A percentile compares a stretch with the other conserved stretches of the same genome.
Conservation (phyloP, 2,888 invertebrate species). For the Amphipoea lucens region DNA sequence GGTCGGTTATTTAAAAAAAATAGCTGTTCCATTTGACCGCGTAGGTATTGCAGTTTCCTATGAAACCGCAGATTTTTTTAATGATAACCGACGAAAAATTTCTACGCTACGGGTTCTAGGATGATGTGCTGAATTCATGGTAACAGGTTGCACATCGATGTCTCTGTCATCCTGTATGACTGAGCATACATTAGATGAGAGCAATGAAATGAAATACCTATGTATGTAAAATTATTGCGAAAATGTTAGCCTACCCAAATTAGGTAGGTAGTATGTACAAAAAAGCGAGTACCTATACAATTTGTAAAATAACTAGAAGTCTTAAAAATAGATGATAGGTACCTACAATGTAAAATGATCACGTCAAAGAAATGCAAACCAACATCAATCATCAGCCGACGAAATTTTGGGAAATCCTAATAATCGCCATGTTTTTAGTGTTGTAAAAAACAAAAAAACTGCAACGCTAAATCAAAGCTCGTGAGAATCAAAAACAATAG, state of each 20-base stretch:
- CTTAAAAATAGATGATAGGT: neutral
- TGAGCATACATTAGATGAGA: neutral
- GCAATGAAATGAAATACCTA: neutral
- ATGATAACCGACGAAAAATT: too few species aligned
- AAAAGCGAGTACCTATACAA: too few species aligned
- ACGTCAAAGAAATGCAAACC: slow-evolving; percentile 3
- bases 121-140: too few species aligned
- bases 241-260: neutral
- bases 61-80: neutral
- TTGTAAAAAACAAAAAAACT: slow-evolving; percentile 30
- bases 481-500: slow-evolving; percentile 52
- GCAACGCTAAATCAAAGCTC: slow-evolving; percentile 16
- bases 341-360: neutral
- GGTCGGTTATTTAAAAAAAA: neutral
- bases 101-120: too few species aligned
- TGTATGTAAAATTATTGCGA: neutral
- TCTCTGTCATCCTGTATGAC: neutral
- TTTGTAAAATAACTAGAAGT: neutral
- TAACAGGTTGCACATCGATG: neutral
- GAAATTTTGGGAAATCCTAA: slow-evolving; percentile 31
- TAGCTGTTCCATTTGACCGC: neutral
- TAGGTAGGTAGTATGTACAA: too few species aligned
- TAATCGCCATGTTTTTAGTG: slow-evolving; percentile 12
- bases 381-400: slow-evolving; percentile 8
- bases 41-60: neutral